Conservation (phyloP, 2,888 invertebrate genomes). For the Dorcus parallelipipedus region DNA sequence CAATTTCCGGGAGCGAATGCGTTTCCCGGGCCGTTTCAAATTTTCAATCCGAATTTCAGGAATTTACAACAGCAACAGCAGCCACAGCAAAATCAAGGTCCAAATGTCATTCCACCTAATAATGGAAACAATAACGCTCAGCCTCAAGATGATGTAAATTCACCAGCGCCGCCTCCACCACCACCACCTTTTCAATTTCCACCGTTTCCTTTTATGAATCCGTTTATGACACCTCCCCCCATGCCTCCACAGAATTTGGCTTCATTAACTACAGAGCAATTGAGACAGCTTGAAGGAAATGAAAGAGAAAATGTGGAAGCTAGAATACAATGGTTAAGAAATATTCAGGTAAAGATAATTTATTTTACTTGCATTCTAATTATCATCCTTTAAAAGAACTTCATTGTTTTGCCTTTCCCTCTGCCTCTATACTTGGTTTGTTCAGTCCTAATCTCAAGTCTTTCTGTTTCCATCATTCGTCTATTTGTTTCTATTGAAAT, state of each 20-base stretch:
- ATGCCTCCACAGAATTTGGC: slow-evolving; percentile 73
- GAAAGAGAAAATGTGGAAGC: slow-evolving; percentile 87
- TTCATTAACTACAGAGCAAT: slow-evolving; percentile 76
- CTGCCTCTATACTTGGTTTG: too few relatives aligned
- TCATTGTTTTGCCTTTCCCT: too few relatives aligned
- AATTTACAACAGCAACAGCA: slow-evolving; percentile 30
- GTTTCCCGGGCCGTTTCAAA: slow-evolving; percentile 27
- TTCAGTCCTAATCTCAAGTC: too few relatives aligned
- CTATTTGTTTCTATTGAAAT: not conserved
- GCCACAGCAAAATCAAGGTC: slow-evolving; percentile 22
- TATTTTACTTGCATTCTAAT: not conserved
- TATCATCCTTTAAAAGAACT: too few relatives aligned
- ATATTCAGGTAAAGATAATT: slow-evolving; percentile 54
- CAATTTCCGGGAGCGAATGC: slow-evolving; percentile 27
- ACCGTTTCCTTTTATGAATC: slow-evolving; percentile 53
- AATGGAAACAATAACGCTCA: slow-evolving; percentile 19
- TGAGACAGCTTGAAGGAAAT: slow-evolving; percentile 84
- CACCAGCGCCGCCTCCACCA: slow-evolving; percentile 33
- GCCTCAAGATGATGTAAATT: not conserved
- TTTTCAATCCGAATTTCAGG: slow-evolving; percentile 34
- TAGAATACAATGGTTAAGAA: slow-evolving; percentile 74
- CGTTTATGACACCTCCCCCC: slow-evolving; percentile 66
- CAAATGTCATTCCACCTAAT: slow-evolving; percentile 19
- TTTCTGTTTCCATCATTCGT: not conserved
- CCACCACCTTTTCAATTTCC: slow-evolving; percentile 56